Conservation (phyloP, 2,797 vertebrate species). For the Tadarida brasiliensis region DNA sequence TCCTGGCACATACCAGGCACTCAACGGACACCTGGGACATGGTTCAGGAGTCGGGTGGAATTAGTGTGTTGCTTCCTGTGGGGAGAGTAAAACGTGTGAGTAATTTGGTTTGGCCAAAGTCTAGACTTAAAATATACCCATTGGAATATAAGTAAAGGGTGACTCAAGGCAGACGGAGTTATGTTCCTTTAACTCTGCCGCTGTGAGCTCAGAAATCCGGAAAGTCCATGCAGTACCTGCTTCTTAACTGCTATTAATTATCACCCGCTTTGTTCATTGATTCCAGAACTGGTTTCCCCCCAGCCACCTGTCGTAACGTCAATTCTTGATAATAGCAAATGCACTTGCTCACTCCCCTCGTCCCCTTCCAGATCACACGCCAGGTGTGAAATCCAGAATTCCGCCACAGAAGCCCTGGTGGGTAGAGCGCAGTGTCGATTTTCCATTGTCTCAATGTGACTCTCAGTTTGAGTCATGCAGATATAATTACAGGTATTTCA, state of each 20-base stretch:
- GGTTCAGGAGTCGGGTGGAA: not conserved
- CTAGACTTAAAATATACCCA: not conserved
- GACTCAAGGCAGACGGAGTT: not conserved
- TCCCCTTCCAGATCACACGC: not conserved
- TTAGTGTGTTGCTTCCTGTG: not conserved
- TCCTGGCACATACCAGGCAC: not conserved
- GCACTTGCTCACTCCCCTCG: not conserved
- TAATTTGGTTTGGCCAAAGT: not conserved
- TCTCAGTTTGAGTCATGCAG: conserved; percentile 64
- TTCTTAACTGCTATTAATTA: not conserved
- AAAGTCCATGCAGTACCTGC: not conserved
- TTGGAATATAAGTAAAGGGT: not conserved
- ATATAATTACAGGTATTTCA: conserved; percentile 73
- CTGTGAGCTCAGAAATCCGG: not conserved
- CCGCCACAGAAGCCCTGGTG: not conserved
- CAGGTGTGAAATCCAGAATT: not conserved
- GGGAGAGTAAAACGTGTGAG: not conserved
- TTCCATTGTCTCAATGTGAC: conserved; percentile 51
- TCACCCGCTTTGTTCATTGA: not conserved
- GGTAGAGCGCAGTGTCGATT: not conserved
- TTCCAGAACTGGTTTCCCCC: not conserved
- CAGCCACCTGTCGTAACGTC: not conserved
- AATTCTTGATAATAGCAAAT: not conserved
- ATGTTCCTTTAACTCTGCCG: not conserved
- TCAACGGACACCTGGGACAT: not conserved